Evolutionary conservation across 1,140 invertebrate species (phyloP), one percentile per base, ranked within the genome.

Genomic region (Habropoda laboriosa): DNA sequence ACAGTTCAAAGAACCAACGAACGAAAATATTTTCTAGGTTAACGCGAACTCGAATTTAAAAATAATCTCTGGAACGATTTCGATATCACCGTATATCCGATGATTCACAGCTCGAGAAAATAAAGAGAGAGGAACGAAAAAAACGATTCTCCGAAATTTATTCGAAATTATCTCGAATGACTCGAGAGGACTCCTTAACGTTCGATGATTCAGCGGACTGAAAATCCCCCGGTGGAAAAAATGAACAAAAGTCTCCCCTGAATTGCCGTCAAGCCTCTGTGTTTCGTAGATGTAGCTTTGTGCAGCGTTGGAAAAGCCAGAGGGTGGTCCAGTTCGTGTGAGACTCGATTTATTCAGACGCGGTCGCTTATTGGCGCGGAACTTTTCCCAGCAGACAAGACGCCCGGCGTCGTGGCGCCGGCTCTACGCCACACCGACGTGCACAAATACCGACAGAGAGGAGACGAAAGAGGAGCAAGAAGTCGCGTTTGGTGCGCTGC

Each of bases 391-490:
- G 12, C 67, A 79, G 82, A 82, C 79, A 58, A 64, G 78, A 82
- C 38, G 76, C 51, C 72, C 80, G 85, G 67, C 84, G 67, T 80
- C 84, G 72, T 38, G 84, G 83, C 85, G 83, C 84, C 83, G 66
- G 18, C 49, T 60, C 42, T 24, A 10, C 12, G 3, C 6, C 40
- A 35, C 27, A 40, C 61, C 27, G 45, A n/a, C 51, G 2, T 6
- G 7, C 10, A 40, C 27, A 6, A 18, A 35, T 32, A 27, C 67
- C 0, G 38, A 8, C 42, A 3, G 32, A 0, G 27, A 2, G 30
- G 1, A 18, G 10, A 32, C 73, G 5, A 21, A 30, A 51, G 30
- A 35, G 64, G 24, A 51, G 24, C 64, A 13, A 53, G 47, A 51
- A 38, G 35, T 60, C 58, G 58, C 35, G 7, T 24, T 40, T 42